Base-by-base conservation (phyloP, 2,888 invertebrate genomes). In the Eristalis intricaria region DNA sequence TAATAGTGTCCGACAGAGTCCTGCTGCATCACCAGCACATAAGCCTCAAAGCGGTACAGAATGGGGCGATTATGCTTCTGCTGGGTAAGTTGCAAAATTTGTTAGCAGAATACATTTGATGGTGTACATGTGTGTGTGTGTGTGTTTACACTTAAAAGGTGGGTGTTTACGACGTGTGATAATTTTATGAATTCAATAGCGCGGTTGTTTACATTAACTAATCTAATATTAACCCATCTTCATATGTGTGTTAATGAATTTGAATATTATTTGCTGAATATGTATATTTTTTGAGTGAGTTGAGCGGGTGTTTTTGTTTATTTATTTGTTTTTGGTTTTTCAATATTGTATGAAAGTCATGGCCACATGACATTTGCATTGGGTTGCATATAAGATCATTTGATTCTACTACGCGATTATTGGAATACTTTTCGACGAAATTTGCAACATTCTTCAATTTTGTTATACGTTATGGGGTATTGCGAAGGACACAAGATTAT, bases 61-160 rank as follows among this genome's bases (percentile, higher is more conserved):
- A 89, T 97, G 97, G 97, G 96, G 97, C 40, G 97, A 97, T 90
- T 97, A 96, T 91, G 95, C 96, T 89, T 96, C 96, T 84, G 96
- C 96, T 86, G 94, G 94, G 95, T 95, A 92, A 90, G 89, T 82
- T 22, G 13, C 50, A 22, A 15, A 70, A 8, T 38, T 8, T 35
- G n/a, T 0, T 38, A 60, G 10, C 22, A 4, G 1, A 23, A 60
- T 32, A 58, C 15, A 4, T 63, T 29, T 8, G n/a, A n/a, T 43
- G 1, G 43, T 43, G n/a, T 5, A 8, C n/a, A n/a, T 19, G 50
- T 19, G 8, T 19, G 19, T 8, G 8, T 50, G n/a, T 2, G 38
- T n/a, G 43, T 43, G 50, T 50, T 50, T 50, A 19, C 19, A 2
- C 19, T 19, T 50, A 19, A 50, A 50, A 19, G 8, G 50, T 50